Evolutionary conservation across 2,113 vertebrate species (phyloP).

Genomic region (Prionailurus bengalensis): DNA sequence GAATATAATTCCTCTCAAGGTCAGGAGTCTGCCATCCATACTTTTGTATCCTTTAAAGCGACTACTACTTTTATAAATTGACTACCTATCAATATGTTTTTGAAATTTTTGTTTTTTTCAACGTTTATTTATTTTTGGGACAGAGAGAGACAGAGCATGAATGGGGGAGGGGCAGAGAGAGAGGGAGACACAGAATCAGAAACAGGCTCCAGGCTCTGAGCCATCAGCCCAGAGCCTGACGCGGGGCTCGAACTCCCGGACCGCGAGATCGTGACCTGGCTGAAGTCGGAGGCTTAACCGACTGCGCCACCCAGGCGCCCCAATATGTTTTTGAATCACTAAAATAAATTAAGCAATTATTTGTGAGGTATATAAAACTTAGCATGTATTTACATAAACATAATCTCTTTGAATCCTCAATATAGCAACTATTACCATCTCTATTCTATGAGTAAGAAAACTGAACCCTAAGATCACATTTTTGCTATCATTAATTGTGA

Average conservation of each 20-base stretch:
- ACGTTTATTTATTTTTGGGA: too few species aligned
- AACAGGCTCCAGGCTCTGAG: too few species aligned
- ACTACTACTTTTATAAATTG: background rate
- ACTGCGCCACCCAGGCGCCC: too few species aligned
- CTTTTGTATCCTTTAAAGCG: background rate
- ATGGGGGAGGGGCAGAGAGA: too few species aligned
- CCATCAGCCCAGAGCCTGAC: too few species aligned
- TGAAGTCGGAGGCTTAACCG: too few species aligned
- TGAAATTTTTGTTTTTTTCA: background rate
- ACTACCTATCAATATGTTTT: background rate
- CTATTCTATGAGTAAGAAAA: background rate
- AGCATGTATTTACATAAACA: background rate
- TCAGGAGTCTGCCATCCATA: background rate
- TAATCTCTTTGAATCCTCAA: background rate
- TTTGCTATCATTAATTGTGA: background rate
- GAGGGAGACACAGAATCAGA: too few species aligned
- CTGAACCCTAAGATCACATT: background rate
- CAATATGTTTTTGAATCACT: background rate
- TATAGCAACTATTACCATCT: background rate
- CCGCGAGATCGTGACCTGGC: too few species aligned
- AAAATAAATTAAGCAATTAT: conserved; percentile 27
- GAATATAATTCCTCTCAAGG: background rate
- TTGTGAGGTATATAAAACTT: background rate
- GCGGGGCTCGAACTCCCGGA: too few species aligned
- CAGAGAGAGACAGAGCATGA: too few species aligned